These are phyloP conservation scores for Cancer borealis DNA, from an alignment of 2,888 invertebrate species.

Conservation along the genomic window DNA sequence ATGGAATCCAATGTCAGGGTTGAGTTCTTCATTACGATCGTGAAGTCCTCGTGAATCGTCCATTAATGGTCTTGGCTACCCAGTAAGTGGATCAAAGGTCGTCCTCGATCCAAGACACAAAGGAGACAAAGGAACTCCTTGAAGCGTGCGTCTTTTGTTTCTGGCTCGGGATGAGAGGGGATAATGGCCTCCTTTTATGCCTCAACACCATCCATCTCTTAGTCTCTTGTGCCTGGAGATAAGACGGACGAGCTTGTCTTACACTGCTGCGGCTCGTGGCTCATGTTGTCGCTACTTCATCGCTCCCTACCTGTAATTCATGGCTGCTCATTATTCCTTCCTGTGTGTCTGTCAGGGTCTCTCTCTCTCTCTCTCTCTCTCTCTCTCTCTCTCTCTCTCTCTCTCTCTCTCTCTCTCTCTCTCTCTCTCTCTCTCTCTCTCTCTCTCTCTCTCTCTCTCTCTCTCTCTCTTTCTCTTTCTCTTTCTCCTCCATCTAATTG, in stretches of 20 bases:
- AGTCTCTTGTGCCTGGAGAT: background rate
- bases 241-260: background rate
- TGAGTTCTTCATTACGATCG: background rate
- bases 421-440: too few relatives aligned
- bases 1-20: background rate
- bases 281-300: background rate
- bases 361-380: background rate
- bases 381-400: background rate
- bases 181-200: slow-evolving; percentile 21
- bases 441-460: too few relatives aligned
- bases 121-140: background rate
- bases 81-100: slow-evolving; percentile 25
- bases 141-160: slow-evolving; percentile 21
- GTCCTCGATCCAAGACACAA: background rate
- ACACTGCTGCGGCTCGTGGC: background rate
- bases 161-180: background rate
- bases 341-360: slow-evolving; percentile 9
- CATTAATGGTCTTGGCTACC: background rate
- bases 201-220: background rate
- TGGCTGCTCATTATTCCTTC: too few relatives aligned
- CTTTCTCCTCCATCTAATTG: too few relatives aligned
- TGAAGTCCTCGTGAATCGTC: background rate
- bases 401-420: too few relatives aligned
- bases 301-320: background rate
- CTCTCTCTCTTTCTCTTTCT: too few relatives aligned